Evolutionary conservation across 2,888 invertebrate genomes (phyloP).

Genomic region (Tanypteryx hageni): DNA sequence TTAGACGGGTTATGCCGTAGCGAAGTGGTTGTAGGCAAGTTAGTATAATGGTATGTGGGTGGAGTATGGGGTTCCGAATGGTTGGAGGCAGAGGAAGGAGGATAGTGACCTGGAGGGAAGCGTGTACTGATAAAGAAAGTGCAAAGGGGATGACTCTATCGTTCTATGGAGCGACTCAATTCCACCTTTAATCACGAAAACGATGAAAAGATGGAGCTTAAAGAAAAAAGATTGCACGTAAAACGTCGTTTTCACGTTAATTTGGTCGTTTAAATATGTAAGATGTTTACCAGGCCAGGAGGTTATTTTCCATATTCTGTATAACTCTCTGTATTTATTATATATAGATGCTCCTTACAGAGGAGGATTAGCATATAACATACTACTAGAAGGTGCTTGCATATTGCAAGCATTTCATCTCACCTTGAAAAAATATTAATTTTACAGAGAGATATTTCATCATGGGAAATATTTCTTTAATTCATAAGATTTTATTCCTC

Average conservation of each 20-base stretch:
- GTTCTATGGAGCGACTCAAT: not conserved
- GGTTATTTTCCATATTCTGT: no score
- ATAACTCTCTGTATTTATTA: no score
- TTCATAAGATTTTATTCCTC: no score
- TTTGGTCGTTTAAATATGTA: not conserved
- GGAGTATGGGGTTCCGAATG: no score
- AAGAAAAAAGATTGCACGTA: not conserved
- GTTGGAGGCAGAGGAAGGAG: not conserved
- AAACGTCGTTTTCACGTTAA: not conserved
- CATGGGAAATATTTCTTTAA: no score
- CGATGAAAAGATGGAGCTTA: not conserved
- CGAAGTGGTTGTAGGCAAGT: not conserved
- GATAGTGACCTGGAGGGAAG: not conserved
- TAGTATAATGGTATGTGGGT: not conserved
- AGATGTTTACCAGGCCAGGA: no score
- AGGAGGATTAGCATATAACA: no score
- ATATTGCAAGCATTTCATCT: no score
- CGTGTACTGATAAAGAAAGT: conserved; percentile 18
- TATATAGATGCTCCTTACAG: no score
- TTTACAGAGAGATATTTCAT: no score
- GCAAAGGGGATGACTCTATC: conserved; percentile 5
- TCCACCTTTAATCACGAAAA: conserved; percentile 22
- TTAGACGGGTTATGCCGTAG: not conserved
- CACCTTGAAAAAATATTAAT: no score
- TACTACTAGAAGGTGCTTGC: no score